Evolutionary conservation across 2,888 invertebrate species (phyloP).

Genomic region (Mellilla xanthometata): DNA sequence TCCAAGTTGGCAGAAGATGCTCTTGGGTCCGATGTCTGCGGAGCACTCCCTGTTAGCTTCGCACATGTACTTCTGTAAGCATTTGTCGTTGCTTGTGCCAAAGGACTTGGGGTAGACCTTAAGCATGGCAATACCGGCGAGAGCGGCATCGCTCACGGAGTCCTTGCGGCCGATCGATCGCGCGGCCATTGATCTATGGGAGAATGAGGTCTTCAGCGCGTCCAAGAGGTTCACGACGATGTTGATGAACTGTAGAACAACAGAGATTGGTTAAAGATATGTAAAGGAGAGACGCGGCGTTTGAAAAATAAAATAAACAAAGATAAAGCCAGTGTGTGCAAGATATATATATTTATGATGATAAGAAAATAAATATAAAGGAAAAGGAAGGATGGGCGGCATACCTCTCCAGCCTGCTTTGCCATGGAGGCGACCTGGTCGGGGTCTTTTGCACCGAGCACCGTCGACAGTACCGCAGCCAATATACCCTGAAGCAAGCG

Average conservation of each 20-base stretch:
- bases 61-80: conserved; percentile 94
- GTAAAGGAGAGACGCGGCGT: not conserved
- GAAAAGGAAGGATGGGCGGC: conserved; percentile 78
- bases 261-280: not conserved
- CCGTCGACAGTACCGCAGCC: conserved; percentile 94
- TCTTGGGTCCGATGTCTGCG: conserved; percentile 89
- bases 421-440: conserved; percentile 96
- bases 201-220: conserved; percentile 95
- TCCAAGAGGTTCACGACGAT: conserved; percentile 95
- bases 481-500: conserved; percentile 93
- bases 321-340: conserved; percentile 3
- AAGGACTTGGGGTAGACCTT: conserved; percentile 94
- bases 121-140: conserved; percentile 93
- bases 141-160: conserved; percentile 94
- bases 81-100: conserved; percentile 89
- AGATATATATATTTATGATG: conserved; percentile 11
- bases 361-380: conserved; percentile 40
- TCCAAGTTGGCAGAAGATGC: conserved; percentile 96
- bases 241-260: conserved; percentile 89
- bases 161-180: conserved; percentile 93
- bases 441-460: conserved; percentile 95
- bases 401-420: conserved; percentile 97
- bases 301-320: not conserved
- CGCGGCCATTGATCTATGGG: conserved; percentile 93
- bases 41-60: conserved; percentile 95